Evolutionary conservation across 2,113 vertebrate genomes (phyloP), one percentile per base, ranked within the genome.

Genomic region (Forbesichthys papilliferus): DNA sequence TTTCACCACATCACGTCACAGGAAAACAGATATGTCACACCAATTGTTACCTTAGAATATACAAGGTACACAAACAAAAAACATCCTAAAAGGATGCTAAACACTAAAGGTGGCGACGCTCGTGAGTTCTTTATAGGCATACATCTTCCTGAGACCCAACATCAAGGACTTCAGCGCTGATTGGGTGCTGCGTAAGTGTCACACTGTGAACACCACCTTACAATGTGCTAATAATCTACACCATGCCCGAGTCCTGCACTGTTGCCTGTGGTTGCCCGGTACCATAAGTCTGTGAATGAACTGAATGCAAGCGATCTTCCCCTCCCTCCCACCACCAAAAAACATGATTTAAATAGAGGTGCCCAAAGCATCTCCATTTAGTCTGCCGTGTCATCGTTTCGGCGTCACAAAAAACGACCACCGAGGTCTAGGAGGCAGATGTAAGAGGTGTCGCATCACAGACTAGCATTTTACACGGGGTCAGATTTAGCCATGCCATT

Each of bases 231-330:
- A 0, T 34, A 54, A 67, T 47, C 18, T 11, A 61, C 68, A 11
- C 48, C 78, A 81, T 90, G 89, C 87, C 72, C 84, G 81, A 60
- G 64, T 77, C 75, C 8, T 67, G 68, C 53, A 11, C 54, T 60
- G 8, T 73, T 74, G 83, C 74, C 80, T 54, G 18, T 9, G 56
- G 57, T 55, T 69, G 68, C 51, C 42, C 27, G 73, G 75, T 83
- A 79, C 74, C 71, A 73, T 81, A 84, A 84, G 77, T 57, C 66
- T 55, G 83, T 80, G 77, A 86, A 74, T 74, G 70, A 79, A 72
- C 54, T 62, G 56, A 79, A 68, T 53, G 75, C 11, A 72, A 49
- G 56, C 3, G 34, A 9, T 27, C 27, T 27, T 27, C 27, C 27
- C 27, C 27, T 27, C 27, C 2, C 27, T 27, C 27, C 27, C 27